A percentile compares a stretch with the other conserved stretches of the same genome.
Conservation (phyloP, 2,888 invertebrate species). For the Lydus trimaculatus region DNA sequence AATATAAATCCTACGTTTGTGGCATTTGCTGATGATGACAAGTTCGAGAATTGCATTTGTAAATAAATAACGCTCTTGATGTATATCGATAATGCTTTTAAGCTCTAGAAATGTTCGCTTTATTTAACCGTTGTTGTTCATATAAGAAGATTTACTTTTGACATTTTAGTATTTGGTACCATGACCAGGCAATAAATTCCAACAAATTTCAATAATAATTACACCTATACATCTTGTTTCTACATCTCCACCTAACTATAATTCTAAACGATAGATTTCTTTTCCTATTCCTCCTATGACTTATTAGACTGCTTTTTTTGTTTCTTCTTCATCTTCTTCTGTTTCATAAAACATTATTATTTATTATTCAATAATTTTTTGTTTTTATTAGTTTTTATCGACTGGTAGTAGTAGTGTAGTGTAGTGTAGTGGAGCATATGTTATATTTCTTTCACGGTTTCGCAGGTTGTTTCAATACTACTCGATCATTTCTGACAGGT, state of each 20-base stretch:
- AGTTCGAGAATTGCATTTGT: no score
- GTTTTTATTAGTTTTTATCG: background rate
- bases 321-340: no score
- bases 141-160: background rate
- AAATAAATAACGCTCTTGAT: no score
- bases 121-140: background rate
- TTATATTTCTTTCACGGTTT: background rate
- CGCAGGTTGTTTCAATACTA: slow-evolving; percentile 1
- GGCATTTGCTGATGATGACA: no score
- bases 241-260: background rate
- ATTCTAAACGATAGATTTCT: background rate
- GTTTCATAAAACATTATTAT: no score
- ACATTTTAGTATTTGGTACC: background rate
- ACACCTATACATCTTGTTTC: background rate
- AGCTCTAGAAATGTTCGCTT: no score
- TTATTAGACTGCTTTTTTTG: no score
- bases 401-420: background rate
- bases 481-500: slow-evolving; percentile 5
- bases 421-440: background rate
- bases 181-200: background rate
- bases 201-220: background rate
- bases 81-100: no score
- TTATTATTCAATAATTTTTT: background rate
- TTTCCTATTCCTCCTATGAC: no score
- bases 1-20: no score